phyloP scores from a whole-genome alignment of 2,113 vertebrate genomes.

The Coryphaenoides rupestris region DNA sequence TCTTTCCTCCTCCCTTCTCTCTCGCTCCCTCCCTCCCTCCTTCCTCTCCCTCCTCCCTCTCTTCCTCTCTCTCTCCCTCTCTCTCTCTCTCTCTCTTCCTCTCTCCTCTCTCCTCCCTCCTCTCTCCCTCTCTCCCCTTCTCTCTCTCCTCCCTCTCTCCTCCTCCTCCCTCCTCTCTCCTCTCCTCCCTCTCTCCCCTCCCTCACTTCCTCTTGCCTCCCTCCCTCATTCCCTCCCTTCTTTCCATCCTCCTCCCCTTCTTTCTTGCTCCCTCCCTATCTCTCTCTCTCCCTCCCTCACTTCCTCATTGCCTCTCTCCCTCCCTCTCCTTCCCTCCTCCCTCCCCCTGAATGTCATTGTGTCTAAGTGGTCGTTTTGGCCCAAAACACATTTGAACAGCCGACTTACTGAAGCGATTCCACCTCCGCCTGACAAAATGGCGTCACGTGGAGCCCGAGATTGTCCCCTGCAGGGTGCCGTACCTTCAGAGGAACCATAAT shows the following conservation, averaged over 20 bases:
- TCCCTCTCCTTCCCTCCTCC: slow-evolving; percentile 8
- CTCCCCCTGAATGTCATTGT: no score
- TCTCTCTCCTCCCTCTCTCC: not conserved
- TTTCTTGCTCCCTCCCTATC: not conserved
- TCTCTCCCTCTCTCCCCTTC: not conserved
- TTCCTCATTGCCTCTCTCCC: no score
- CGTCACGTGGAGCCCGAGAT: no score
- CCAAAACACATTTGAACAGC: no score
- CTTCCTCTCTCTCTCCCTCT: slow-evolving; percentile 4
- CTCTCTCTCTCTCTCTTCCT: slow-evolving; percentile 3
- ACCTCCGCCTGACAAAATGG: no score
- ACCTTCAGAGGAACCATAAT: no score
- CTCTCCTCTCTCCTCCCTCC: not conserved
- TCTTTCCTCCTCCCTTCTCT: no score
- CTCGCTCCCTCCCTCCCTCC: slow-evolving; percentile 6
- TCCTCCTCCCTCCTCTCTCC: not conserved
- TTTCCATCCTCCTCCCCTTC: not conserved
- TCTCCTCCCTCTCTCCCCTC: slow-evolving; percentile 7
- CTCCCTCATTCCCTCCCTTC: not conserved
- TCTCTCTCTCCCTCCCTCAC: slow-evolving; percentile 18
- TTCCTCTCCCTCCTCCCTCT: slow-evolving; percentile 21
- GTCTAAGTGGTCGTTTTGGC: no score
- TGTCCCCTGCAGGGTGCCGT: no score
- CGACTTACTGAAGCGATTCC: no score
- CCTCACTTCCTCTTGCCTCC: no score